Base-by-base conservation (phyloP, 2,113 vertebrate genomes). In the Rhegmatorhina hoffmannsi region DNA sequence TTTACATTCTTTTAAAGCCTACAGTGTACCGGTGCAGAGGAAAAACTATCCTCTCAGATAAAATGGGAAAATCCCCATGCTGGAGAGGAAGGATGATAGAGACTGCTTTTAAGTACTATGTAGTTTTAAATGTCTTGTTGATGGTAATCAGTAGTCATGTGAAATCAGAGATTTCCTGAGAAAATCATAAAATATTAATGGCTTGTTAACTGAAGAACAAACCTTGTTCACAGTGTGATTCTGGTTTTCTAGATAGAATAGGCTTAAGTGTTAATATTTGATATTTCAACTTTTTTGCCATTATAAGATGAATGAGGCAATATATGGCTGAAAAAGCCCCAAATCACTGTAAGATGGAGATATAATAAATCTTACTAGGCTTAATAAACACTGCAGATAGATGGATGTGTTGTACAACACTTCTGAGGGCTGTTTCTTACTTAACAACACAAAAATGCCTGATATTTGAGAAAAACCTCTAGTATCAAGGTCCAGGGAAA, bases 261-360 rank as follows among this genome's bases (percentile, higher is more conserved):
- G 13, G 18, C 58, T 23, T 66, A 70, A 66, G 2, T 25, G 74
- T 3, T 20, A 28, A 11, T 72, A 49, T 36, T 83, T 79, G 2
- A 29, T 64, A 77, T 92, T 66, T 50, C 59, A 72, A 13, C 10
- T 44, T 6, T 25, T 72, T 55, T 33, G 13, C 55, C 9, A 50
- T 53, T 80, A 20, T 44, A 43, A 40, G n/a, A 44, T 10, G 74
- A 78, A 82, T 23, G 9, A 91, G 14, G 20, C 13, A 49, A 46
- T 43, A 17, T 64, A 11, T 20, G 14, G 9, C 3, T 0, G 0
- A 4, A 6, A n/a, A 36, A 9, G 7, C 3, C 2, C 2, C 14
- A 47, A 38, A 18, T 55, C 17, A 36, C 33, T 46, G 3, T 31
- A 64, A 82, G 5, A 73, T 47, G 23, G 15, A 36, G 23, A 36